Base-by-base conservation (phyloP, 2,888 invertebrate genomes). In the Eupsilia transversa region DNA sequence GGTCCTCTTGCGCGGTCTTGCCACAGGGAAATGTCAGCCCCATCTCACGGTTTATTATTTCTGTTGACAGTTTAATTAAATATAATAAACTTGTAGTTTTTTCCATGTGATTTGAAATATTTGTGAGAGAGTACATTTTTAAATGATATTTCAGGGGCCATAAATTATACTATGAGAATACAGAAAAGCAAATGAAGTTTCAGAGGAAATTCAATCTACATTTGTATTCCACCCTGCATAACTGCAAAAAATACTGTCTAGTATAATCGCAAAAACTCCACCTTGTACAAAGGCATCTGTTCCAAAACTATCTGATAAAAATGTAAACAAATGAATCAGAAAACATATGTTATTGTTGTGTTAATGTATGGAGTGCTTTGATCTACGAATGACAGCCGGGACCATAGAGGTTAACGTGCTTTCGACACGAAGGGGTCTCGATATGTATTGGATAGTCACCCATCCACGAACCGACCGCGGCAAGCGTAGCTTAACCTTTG, bases 21-120 rank as follows among this genome's bases (percentile, higher is more conserved):
- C 94, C 94, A 86, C 86, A 94, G 75, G 96, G 94, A 86, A 96
- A 93, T 92, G 96, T 96, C 88, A 94, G 93, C 65, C 97, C 97
- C 91, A 97, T 95, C 92, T 97, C 97, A 86, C 97, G 97, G 89
- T 97, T 97, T 87, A 97, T 92, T 84, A 98, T 93, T 95, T 98
- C 98, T 91, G 97, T 94, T 64, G 54, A 64, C 33, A 74, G 23
- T 23, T 10, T 38, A 17, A 61, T 33, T 20, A 12, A 12, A 10
- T 14, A 3, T 33, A 33, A 20, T 10, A n/a, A 33, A 57, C 10
- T 56, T 64, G 12, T 43, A 43, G 3, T 17, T 41, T 38, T 41
- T n/a, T 14, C 1, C n/a, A 38, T 38, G 17, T n/a, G 2, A 61
- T 10, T 27, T 43, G 6, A 43, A 14, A 63, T 20, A 30, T 23